These are phyloP conservation scores for Theonella swinhoei DNA, from an alignment of 37 sponge, comb jelly and placozoan genomes.

Conservation along the genomic window DNA sequence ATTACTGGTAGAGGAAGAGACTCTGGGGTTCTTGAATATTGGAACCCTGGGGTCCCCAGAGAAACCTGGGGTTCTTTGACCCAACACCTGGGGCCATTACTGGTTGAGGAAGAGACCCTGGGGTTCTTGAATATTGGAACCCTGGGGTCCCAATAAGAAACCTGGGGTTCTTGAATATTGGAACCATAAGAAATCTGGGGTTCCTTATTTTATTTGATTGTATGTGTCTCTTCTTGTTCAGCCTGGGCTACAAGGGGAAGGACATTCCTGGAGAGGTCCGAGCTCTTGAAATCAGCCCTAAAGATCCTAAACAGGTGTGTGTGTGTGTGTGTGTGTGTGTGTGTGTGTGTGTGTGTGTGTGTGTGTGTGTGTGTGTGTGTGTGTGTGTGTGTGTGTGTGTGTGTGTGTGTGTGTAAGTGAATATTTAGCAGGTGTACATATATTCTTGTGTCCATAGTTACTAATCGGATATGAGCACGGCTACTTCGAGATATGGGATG, in stretches of 20 bases:
- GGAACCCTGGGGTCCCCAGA: too few species aligned
- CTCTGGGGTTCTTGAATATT: too few species aligned
- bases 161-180: too few species aligned
- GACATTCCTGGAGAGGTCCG: conserved; percentile 81
- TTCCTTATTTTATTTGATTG: neutral
- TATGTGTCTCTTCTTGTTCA: neutral
- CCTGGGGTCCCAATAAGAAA: too few species aligned
- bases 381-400: neutral
- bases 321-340: too few species aligned
- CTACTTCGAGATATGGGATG: conserved; percentile 84
- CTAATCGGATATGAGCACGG: conserved; percentile 79
- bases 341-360: neutral
- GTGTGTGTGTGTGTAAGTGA: neutral
- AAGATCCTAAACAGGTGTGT: conserved; percentile 78
- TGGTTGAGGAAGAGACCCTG: too few species aligned
- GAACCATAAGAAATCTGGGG: too few species aligned
- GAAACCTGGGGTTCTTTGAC: too few species aligned
- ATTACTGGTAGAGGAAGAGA: too few species aligned
- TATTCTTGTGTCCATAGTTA: conserved; percentile 26
- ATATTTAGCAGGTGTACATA: neutral
- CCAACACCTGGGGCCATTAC: too few species aligned
- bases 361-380: neutral
- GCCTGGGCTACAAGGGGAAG: conserved; percentile 61
- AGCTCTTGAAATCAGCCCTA: conserved; percentile 70
- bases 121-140: too few species aligned